Evolutionary conservation across 1,140 invertebrate genomes (phyloP).

Genomic region (Gonioctena quinquepunctata): DNA sequence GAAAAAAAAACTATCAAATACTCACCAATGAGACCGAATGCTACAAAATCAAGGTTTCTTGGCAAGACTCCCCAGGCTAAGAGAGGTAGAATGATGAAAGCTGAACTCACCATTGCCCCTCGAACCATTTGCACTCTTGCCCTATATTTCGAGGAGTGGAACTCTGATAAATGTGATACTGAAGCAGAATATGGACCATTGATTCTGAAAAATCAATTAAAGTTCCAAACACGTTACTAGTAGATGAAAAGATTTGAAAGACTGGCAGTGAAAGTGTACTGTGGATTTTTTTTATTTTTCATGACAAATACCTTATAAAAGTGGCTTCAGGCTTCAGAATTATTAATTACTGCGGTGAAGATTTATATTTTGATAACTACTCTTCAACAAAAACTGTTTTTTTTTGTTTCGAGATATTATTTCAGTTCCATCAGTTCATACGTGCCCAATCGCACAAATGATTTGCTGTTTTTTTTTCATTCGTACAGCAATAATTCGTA

Average conservation of each 20-base stretch:
- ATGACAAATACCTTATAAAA: background rate
- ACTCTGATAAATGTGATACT: slow-evolving; percentile 70
- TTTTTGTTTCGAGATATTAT: too few relatives aligned
- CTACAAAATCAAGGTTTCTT: slow-evolving; percentile 16
- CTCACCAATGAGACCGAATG: slow-evolving; percentile 19
- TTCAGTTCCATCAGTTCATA: too few relatives aligned
- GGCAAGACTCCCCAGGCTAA: slow-evolving; percentile 31
- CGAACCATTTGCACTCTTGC: slow-evolving; percentile 65
- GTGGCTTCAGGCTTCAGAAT: too few relatives aligned
- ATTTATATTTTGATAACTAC: too few relatives aligned
- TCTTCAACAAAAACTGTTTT: too few relatives aligned
- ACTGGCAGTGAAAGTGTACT: background rate
- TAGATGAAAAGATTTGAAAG: background rate
- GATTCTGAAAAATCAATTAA: slow-evolving; percentile 59
- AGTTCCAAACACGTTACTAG: background rate
- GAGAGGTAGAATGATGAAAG: slow-evolving; percentile 50
- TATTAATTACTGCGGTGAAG: too few relatives aligned
- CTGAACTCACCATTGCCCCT: slow-evolving; percentile 63
- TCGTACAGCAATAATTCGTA: too few relatives aligned
- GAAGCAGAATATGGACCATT: slow-evolving; percentile 73
- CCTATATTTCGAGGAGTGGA: slow-evolving; percentile 65
- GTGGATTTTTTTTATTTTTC: background rate
- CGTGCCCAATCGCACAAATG: too few relatives aligned
- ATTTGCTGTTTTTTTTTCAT: too few relatives aligned
- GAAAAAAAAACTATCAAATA: too few relatives aligned